phyloP scores from a whole-genome alignment of 2,113 vertebrate species.

The Probosciger aterrimus region DNA sequence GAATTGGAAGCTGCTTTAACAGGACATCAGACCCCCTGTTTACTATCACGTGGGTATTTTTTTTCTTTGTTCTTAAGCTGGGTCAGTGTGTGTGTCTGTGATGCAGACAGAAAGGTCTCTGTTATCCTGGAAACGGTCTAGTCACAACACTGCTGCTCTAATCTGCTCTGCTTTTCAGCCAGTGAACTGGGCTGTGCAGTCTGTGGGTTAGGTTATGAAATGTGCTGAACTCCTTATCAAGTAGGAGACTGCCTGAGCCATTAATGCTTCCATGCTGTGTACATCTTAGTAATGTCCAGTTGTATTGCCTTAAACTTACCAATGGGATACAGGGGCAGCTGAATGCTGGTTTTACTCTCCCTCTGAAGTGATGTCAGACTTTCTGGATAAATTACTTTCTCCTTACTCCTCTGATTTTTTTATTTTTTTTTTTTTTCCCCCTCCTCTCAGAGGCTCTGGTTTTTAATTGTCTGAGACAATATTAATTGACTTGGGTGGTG shows the following conservation, averaged over 20 bases:
- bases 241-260: neutral
- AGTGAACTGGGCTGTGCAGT: neutral
- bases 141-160: neutral
- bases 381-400: neutral
- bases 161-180: neutral
- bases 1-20: conserved; percentile 88
- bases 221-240: neutral
- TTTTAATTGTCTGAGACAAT: neutral
- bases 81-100: fast-evolving
- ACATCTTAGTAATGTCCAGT: fast-evolving
- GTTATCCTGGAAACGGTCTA: neutral
- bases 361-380: neutral
- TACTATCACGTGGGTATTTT: conserved; percentile 80
- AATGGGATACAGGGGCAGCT: neutral
- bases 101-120: neutral
- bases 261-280: fast-evolving
- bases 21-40: conserved; percentile 84
- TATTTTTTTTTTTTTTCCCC: neutral
- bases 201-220: neutral
- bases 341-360: neutral
- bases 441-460: neutral
- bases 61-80: neutral
- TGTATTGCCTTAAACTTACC: neutral
- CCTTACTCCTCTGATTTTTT: neutral
- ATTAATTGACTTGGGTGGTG: neutral